Percentiles rank a stretch among this genome's conserved stretches.
Evolutionary conservation across 2,113 vertebrate genomes (phyloP).

Genomic region (Chloropsis cyanopogon): DNA sequence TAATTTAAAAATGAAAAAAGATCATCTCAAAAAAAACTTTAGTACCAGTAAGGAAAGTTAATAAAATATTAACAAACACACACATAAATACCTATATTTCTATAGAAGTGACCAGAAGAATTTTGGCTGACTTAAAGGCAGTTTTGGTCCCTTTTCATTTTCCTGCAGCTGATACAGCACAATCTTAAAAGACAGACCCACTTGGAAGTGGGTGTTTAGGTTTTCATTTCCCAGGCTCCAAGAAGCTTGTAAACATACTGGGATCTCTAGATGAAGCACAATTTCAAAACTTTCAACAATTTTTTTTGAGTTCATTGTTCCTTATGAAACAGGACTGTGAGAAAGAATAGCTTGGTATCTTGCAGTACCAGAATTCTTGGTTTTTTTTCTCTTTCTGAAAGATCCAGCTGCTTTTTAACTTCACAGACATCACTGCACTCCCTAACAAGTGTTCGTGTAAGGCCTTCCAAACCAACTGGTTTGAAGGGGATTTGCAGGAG

Average conservation of each 20-base stretch:
- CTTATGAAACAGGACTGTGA: not conserved
- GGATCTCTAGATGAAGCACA: not conserved
- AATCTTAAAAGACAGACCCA: not conserved
- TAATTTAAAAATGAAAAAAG: not conserved
- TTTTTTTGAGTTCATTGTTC: not conserved
- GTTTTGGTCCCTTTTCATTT: not conserved
- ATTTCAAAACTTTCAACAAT: not conserved
- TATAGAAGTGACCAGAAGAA: not conserved
- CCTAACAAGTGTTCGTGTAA: not conserved
- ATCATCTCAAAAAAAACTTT: not conserved
- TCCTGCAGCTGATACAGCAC: not conserved
- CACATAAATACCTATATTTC: accelerated
- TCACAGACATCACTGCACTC: not conserved
- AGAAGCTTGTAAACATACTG: not conserved
- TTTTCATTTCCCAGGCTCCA: not conserved
- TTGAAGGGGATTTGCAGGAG: not conserved
- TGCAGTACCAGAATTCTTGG: not conserved
- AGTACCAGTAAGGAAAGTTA: not conserved
- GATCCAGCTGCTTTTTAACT: not conserved
- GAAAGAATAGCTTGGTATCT: not conserved
- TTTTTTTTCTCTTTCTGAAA: not conserved
- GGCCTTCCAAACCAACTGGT: not conserved
- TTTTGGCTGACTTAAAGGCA: not conserved
- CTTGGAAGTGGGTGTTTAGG: not conserved
- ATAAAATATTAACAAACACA: not conserved